Percentiles rank a stretch among this genome's conserved stretches.
These are phyloP conservation scores for Centruroides sculpturatus DNA, from an alignment of 1,140 invertebrate genomes.

Conservation along the genomic window DNA sequence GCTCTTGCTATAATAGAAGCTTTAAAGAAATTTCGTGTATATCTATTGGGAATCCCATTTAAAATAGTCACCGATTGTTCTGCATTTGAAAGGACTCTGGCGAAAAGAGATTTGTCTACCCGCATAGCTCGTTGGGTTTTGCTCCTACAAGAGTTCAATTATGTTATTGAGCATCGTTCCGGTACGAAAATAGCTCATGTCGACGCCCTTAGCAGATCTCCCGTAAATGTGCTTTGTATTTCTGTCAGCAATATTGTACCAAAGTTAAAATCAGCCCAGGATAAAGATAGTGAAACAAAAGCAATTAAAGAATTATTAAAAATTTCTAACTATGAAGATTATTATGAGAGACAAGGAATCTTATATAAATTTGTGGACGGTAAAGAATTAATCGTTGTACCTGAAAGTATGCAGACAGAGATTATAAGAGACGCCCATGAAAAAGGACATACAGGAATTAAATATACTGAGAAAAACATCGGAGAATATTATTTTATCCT, in stretches of 20 bases:
- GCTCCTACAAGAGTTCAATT: slow-evolving; percentile 1
- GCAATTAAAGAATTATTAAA: neutral
- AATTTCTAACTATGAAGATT: neutral
- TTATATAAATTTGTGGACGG: neutral
- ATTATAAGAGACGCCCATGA: neutral
- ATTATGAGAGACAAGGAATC: neutral
- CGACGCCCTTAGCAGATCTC: slow-evolving; percentile 3
- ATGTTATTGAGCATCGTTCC: neutral
- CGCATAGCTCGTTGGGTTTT: slow-evolving; percentile 1
- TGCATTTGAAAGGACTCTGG: neutral
- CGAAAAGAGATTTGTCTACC: neutral
- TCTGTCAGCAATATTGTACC: neutral
- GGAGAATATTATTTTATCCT: neutral
- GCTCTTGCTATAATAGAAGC: neutral
- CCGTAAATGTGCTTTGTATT: neutral
- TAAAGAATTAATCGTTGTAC: neutral
- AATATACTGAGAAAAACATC: neutral
- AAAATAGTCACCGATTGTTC: slow-evolving; percentile 2
- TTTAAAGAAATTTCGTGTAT: slow-evolving; percentile 3
- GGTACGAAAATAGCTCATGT: neutral
- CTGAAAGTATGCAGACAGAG: neutral
- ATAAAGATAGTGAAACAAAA: neutral
- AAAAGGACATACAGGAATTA: neutral
- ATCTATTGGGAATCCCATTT: slow-evolving; percentile 3
- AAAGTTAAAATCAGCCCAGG: neutral